A percentile compares a stretch with the other conserved stretches of the same genome.
These are phyloP conservation scores for Boleophthalmus pectinirostris DNA, from an alignment of 2,113 vertebrate species.

Conservation along the genomic window DNA sequence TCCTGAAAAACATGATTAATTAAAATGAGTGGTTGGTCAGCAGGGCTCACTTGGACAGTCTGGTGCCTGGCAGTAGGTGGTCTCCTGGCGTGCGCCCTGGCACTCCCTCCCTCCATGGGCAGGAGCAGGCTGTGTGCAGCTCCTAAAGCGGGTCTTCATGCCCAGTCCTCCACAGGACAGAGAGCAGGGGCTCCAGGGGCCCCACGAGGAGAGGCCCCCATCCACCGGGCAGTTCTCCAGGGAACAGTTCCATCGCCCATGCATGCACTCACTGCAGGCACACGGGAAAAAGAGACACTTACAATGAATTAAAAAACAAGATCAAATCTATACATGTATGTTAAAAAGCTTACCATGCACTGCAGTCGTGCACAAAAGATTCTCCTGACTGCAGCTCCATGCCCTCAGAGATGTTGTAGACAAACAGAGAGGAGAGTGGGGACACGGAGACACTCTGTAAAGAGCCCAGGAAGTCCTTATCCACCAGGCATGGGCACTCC, in stretches of 20 bases:
- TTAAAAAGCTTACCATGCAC: constrained; percentile 75
- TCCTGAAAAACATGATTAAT: not conserved
- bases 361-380: constrained; percentile 74
- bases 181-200: constrained; percentile 81
- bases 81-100: constrained; percentile 72
- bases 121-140: constrained; percentile 71
- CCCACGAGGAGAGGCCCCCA: constrained; percentile 76
- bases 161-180: constrained; percentile 85
- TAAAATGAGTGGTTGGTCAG: not conserved
- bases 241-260: constrained; percentile 81
- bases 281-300: not conserved
- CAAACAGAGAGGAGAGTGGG: constrained; percentile 18
- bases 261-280: constrained; percentile 74
- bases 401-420: constrained; percentile 67
- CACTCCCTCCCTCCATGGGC: constrained; percentile 76
- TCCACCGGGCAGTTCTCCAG: constrained; percentile 70
- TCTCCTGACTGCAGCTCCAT: constrained; percentile 77
- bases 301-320: not conserved
- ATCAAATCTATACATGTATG: not conserved
- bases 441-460: constrained; percentile 57
- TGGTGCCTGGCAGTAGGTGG: constrained; percentile 78
- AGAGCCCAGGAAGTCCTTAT: constrained; percentile 62
- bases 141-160: constrained; percentile 75
- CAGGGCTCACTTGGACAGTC: constrained; percentile 79
- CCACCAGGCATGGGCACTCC: constrained; percentile 86